Evolutionary conservation across 2,888 invertebrate genomes (phyloP), one percentile per base, ranked within the genome.

Genomic region (Chelonus formosanus): DNA sequence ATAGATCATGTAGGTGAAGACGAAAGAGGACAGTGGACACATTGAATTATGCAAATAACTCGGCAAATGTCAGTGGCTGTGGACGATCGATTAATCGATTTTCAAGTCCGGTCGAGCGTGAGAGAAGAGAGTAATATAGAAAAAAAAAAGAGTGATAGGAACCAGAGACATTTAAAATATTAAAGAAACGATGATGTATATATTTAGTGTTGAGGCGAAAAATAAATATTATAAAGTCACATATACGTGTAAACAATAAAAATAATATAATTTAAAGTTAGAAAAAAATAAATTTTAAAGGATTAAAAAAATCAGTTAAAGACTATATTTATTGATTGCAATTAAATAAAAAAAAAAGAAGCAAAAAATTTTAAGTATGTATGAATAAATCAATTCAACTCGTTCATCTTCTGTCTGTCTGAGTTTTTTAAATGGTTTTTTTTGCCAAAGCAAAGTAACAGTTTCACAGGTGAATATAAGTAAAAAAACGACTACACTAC

Each of bases 31-130:
- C 40, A 40, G 40, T 52, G 65, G 58, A 58, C 71, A 60, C 67
- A 66, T 72, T 74, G 71, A 79, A 77, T 80, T 78, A 78, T 78
- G 77, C 75, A 77, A 76, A 77, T 73, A 64, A 72, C 71, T 70
- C 66, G 72, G 75, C 68, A 78, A 80, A 79, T 77, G 78, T 78
- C 79, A 76, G 73, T 75, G 71, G 72, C 73, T 68, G 57, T 48
- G 57, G 58, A 55, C 65, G 61, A 65, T 72, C 70, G 67, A 68
- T 72, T 68, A 68, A 70, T 72, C 69, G 70, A 70, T 70, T 65
- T 56, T 52, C 3, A 4, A 58, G 47, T 47, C 45, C 34, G 6
- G 45, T 47, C 45, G 47, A 47, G 34, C 47, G 47, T 47, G 58
- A 47, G 58, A 34, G 45, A 57, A 40, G 40, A 40, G 40, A 40